Conservation (phyloP, 2,113 vertebrate species). For the Eulacestoma nigropectus region DNA sequence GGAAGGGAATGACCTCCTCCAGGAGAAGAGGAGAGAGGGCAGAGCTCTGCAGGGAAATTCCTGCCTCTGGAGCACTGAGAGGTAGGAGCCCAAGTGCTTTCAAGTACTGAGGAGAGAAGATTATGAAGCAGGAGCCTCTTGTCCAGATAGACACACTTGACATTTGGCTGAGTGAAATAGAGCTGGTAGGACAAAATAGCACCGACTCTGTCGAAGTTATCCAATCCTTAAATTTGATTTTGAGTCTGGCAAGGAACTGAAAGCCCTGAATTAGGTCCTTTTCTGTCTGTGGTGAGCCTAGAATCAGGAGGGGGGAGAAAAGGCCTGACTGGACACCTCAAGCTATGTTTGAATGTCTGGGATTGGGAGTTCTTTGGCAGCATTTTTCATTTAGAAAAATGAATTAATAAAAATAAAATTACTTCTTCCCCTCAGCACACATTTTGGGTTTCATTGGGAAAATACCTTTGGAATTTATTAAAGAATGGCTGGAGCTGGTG, state of each 20-base stretch:
- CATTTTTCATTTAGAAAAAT: background rate
- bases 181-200: background rate
- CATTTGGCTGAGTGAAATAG: background rate
- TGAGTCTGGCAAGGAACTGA: background rate
- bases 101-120: background rate
- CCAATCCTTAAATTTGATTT: background rate
- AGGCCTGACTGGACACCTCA: background rate
- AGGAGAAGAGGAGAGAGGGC: background rate
- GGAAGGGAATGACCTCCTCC: background rate
- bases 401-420: background rate
- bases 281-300: background rate
- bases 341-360: background rate
- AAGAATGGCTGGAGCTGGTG: background rate
- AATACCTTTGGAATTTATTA: background rate
- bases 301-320: background rate
- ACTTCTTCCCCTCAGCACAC: accelerated
- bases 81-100: background rate
- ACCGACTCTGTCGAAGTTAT: background rate
- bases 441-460: background rate
- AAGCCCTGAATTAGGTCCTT: background rate
- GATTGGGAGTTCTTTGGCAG: background rate
- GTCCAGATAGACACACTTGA: background rate
- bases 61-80: background rate
- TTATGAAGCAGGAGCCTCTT: background rate
- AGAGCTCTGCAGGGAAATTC: background rate